These are phyloP conservation scores for Scomberomorus guttatus DNA, from an alignment of 2,797 vertebrate genomes.

Conservation along the genomic window DNA sequence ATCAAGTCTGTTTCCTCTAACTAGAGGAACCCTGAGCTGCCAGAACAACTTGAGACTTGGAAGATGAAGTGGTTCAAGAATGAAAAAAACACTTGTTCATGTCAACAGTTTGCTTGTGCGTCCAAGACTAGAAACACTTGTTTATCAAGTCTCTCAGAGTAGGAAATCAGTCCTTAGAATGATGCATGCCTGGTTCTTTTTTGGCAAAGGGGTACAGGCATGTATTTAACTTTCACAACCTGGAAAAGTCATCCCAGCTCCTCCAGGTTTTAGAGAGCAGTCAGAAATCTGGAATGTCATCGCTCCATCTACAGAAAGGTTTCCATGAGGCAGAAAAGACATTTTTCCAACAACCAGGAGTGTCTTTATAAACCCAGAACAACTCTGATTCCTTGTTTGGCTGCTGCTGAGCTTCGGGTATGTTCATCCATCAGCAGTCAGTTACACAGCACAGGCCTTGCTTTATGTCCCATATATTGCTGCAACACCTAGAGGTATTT, in stretches of 20 bases:
- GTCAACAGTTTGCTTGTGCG: neutral
- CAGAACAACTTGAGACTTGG: neutral
- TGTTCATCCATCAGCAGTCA: slow-evolving; percentile 2
- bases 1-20: neutral
- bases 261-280: neutral
- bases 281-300: neutral
- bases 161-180: too few relatives aligned
- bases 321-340: neutral
- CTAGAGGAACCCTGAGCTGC: neutral
- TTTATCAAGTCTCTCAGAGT: neutral
- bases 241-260: neutral
- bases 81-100: neutral
- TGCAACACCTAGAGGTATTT: neutral
- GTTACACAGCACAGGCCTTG: neutral
- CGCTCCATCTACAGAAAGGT: neutral
- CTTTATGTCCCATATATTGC: slow-evolving; percentile 8
- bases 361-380: neutral
- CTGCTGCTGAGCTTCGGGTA: slow-evolving; percentile 4
- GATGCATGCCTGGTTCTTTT: too few relatives aligned
- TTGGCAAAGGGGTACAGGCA: neutral
- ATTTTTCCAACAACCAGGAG: neutral
- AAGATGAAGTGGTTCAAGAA: neutral
- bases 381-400: neutral
- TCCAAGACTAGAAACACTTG: neutral
- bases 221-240: neutral